These are phyloP conservation scores for Philereme vetulata DNA, from an alignment of 2,888 invertebrate species.

Conservation along the genomic window DNA sequence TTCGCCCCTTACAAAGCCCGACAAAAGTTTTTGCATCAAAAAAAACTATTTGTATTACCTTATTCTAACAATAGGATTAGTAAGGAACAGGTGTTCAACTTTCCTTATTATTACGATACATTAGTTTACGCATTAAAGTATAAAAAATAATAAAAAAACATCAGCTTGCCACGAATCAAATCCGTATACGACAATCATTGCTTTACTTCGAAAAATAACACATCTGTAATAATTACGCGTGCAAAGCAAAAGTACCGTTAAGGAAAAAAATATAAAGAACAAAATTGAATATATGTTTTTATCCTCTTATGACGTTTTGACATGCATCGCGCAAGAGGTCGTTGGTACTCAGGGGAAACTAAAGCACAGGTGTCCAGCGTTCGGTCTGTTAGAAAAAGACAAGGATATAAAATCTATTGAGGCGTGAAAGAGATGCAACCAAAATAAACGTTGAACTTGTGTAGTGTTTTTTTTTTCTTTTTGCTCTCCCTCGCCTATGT, in stretches of 20 bases:
- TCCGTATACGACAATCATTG: conserved; percentile 83
- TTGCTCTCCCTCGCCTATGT: conserved; percentile 83
- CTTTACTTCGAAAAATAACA: conserved; percentile 75
- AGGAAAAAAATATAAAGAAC: conserved; percentile 39
- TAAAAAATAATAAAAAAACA: conserved; percentile 65
- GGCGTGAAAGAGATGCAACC: conserved; percentile 71
- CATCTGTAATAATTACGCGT: conserved; percentile 63
- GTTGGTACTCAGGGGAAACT: conserved; percentile 84
- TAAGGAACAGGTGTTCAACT: conserved; percentile 75
- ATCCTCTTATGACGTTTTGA: conserved; percentile 59
- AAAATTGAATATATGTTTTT: conserved; percentile 48
- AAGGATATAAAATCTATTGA: conserved; percentile 45
- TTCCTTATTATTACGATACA: conserved; percentile 77
- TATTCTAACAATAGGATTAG: conserved; percentile 72
- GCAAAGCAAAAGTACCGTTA: conserved; percentile 46
- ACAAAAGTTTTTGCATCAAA: conserved; percentile 54
- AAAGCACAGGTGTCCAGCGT: conserved; percentile 84
- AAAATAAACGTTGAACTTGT: conserved; percentile 84
- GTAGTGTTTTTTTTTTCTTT: conserved; percentile 76
- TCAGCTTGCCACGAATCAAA: conserved; percentile 78
- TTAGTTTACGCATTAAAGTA: conserved; percentile 75
- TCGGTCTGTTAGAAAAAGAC: conserved; percentile 69
- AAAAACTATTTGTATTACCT: too few relatives aligned
- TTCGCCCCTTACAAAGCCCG: neutral
- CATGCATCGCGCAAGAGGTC: conserved; percentile 69